Percentiles rank a stretch among this genome's conserved stretches.
Conservation (phyloP, 2,888 invertebrate species). For the Ichneumon xanthorius region DNA sequence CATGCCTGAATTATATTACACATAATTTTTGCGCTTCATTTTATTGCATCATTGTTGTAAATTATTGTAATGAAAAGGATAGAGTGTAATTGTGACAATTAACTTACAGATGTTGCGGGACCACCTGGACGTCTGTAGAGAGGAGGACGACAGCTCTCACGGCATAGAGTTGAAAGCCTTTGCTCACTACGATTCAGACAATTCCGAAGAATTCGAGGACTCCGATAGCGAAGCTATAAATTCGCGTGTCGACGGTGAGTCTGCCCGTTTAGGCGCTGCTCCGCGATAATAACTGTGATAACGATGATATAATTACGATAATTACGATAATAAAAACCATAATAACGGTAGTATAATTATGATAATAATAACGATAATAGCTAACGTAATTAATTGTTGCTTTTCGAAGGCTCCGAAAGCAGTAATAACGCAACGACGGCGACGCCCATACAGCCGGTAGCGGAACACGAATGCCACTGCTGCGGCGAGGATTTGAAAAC, state of each 20-base stretch:
- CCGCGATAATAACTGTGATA: neutral
- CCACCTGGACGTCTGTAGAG: constrained; percentile 81
- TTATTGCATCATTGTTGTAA: too few relatives aligned
- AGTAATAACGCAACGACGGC: constrained; percentile 72
- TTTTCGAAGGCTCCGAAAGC: constrained; percentile 34
- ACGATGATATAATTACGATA: neutral
- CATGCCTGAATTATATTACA: neutral
- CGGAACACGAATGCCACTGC: constrained; percentile 86
- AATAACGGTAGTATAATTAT: neutral
- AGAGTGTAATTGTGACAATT: neutral
- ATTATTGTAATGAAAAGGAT: neutral
- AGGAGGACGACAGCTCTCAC: constrained; percentile 80
- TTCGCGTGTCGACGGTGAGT: constrained; percentile 3
- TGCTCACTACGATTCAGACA: constrained; percentile 79
- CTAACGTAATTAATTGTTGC: neutral
- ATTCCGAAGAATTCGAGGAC: constrained; percentile 74
- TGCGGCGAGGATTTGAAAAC: constrained; percentile 87
- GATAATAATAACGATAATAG: neutral
- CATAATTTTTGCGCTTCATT: too few relatives aligned
- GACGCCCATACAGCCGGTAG: constrained; percentile 79
- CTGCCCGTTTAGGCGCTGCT: neutral
- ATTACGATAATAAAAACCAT: neutral
- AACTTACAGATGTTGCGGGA: constrained; percentile 79
- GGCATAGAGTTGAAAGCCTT: constrained; percentile 78
- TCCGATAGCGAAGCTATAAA: constrained; percentile 37